phyloP scores from a whole-genome alignment of 2,797 vertebrate genomes.

The Galago senegalensis region DNA sequence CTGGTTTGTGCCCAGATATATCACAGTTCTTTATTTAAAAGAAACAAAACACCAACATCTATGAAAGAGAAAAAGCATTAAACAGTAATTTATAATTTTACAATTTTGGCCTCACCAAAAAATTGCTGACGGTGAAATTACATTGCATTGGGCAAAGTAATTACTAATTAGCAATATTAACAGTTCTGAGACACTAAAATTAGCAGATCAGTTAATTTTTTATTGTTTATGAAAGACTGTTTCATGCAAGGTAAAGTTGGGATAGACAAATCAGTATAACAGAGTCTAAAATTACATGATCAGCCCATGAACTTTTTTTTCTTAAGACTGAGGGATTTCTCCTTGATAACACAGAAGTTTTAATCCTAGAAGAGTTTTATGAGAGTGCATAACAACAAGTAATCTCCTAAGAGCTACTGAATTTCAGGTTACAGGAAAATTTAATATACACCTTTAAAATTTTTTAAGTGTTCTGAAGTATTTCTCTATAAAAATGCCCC shows the following conservation, averaged over 20 bases:
- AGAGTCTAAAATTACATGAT: not conserved
- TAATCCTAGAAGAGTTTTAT: no score
- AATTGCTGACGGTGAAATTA: not conserved
- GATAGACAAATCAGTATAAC: not conserved
- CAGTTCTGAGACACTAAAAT: not conserved
- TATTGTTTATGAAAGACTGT: not conserved
- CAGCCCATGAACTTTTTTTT: not conserved
- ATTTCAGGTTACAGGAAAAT: no score
- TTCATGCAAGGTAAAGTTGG: not conserved
- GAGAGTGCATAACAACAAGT: no score
- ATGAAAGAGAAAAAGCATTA: not conserved
- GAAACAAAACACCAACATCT: not conserved
- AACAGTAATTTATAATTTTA: constrained; percentile 7
- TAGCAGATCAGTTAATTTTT: not conserved
- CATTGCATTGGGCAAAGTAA: not conserved
- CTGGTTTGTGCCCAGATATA: not conserved
- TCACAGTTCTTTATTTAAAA: constrained; percentile 9
- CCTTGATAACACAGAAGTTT: not conserved
- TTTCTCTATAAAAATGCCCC: not conserved
- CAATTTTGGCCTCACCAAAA: not conserved
- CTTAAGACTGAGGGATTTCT: not conserved
- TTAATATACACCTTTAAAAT: no score
- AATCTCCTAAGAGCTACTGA: no score
- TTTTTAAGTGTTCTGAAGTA: not conserved
- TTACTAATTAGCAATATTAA: constrained; percentile 4